Percentiles rank a stretch among this genome's conserved stretches.
These are phyloP conservation scores for Rhynchotus rufescens DNA, from an alignment of 2,797 vertebrate species.

Conservation along the genomic window DNA sequence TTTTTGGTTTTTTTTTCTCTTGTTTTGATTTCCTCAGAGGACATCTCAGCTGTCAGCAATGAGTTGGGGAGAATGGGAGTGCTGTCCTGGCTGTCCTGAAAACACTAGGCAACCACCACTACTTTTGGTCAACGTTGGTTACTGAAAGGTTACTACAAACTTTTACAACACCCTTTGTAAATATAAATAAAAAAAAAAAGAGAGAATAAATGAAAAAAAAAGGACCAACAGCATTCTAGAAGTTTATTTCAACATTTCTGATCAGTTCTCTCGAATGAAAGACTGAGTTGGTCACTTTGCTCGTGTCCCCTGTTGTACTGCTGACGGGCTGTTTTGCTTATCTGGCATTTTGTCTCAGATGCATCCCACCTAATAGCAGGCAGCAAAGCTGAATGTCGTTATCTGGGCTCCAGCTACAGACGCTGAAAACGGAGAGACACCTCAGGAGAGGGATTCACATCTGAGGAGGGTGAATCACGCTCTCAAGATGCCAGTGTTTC, in stretches of 20 bases:
- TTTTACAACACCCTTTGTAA: not conserved
- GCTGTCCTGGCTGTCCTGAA: not conserved
- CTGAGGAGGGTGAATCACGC: slow-evolving; percentile 72
- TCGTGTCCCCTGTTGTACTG: not conserved
- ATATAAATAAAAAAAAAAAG: not conserved
- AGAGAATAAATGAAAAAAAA: not conserved
- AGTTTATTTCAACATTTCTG: not conserved
- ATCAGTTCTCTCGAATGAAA: not conserved
- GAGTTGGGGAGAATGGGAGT: not conserved
- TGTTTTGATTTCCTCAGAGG: slow-evolving; percentile 15
- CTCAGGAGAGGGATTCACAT: slow-evolving; percentile 66
- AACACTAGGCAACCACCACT: not conserved
- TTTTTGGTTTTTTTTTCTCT: not conserved
- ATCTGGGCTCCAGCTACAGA: slow-evolving; percentile 32
- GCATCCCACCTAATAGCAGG: slow-evolving; percentile 34
- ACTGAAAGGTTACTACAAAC: not conserved
- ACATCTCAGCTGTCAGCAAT: not conserved
- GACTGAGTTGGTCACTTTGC: not conserved
- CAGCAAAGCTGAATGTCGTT: slow-evolving; percentile 23
- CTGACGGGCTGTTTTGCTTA: slow-evolving; percentile 41
- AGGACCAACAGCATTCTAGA: not conserved
- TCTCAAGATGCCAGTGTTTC: slow-evolving; percentile 71
- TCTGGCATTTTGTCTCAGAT: not conserved
- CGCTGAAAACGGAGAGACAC: slow-evolving; percentile 57
- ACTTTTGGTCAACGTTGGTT: not conserved